These are phyloP conservation scores for human DNA, from an alignment of 2,113 vertebrate genomes.

Conservation along the genomic window DNA sequence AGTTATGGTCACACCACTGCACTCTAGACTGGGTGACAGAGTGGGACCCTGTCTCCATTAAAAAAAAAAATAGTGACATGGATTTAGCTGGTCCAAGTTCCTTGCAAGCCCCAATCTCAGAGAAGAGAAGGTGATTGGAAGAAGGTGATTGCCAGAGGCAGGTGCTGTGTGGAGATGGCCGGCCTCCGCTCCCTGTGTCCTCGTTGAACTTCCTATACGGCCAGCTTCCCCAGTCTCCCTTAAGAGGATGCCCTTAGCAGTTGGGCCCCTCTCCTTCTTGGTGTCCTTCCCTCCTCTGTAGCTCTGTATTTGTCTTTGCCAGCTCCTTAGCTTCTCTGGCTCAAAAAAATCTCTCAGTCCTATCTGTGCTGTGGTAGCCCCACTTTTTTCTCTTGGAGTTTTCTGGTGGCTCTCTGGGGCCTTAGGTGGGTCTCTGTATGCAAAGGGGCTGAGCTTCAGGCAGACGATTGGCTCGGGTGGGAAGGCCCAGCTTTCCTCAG, in stretches of 20 bases:
- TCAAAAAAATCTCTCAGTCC: background rate
- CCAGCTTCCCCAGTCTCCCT: background rate
- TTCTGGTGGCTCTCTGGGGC: background rate
- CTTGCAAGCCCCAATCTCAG: background rate
- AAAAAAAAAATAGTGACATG: background rate
- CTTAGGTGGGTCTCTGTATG: background rate
- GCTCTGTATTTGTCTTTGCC: background rate
- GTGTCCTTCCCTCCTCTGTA: background rate
- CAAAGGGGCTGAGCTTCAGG: background rate
- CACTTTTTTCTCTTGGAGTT: background rate
- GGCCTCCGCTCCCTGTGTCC: too few species aligned
- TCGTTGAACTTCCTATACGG: background rate
- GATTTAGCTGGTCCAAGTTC: background rate
- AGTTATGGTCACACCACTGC: too few species aligned
- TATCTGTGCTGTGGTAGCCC: background rate
- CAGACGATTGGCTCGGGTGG: too few species aligned
- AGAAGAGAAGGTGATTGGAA: background rate
- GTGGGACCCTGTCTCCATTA: too few species aligned
- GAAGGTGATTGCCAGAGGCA: background rate
- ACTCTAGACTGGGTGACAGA: too few species aligned
- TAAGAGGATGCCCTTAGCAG: background rate
- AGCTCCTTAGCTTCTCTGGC: too few species aligned
- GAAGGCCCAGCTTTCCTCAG: background rate
- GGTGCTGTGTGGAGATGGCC: background rate
- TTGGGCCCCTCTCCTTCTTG: background rate